phyloP scores from a whole-genome alignment of 2,113 vertebrate species.

The Tiliqua scincoides region DNA sequence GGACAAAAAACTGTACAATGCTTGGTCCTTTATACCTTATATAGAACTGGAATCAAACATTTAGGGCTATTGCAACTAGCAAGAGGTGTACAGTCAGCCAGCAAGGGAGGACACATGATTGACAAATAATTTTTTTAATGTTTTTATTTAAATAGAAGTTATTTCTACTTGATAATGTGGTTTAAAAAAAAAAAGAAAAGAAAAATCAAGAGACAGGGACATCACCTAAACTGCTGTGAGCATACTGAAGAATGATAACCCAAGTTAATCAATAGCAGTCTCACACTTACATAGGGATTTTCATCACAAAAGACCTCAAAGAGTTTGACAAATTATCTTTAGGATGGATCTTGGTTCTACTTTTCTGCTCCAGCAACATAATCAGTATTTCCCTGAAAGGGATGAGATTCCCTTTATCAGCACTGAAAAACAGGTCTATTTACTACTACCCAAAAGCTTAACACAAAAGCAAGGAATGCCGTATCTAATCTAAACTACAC shows the following conservation, averaged over 20 bases:
- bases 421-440: constrained; percentile 33
- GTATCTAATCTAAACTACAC: constrained; percentile 58
- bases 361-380: neutral
- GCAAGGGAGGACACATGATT: neutral
- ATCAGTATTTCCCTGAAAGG: constrained; percentile 36
- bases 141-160: neutral
- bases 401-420: constrained; percentile 40
- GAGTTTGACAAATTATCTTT: neutral
- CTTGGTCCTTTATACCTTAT: neutral
- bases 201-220: neutral
- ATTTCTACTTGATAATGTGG: neutral
- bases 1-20: neutral
- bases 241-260: neutral
- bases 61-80: neutral
- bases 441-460: constrained; percentile 40
- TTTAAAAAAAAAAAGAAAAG: neutral
- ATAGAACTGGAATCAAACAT: neutral
- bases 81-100: no score
- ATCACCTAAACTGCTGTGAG: neutral
- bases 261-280: constrained; percentile 14
- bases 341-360: neutral
- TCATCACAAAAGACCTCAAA: constrained; percentile 23
- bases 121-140: neutral
- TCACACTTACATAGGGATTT: neutral
- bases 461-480: constrained; percentile 36